Conservation (phyloP, 2,888 invertebrate species). For the Nysson spinosus region DNA sequence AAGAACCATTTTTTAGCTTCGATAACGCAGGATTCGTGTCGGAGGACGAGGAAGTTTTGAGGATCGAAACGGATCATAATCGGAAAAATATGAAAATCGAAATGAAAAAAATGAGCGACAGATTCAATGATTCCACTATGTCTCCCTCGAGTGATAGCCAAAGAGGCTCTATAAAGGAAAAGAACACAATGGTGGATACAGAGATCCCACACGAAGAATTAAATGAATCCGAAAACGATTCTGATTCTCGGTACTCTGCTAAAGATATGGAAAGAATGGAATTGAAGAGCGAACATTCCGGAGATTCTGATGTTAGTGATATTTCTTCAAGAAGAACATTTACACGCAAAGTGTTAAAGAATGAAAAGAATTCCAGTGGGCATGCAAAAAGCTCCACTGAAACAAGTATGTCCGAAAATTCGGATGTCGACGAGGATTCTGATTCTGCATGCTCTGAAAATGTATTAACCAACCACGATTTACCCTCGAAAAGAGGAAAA, state of each 20-base stretch:
- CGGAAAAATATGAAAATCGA: constrained; percentile 62
- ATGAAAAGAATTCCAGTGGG: not conserved
- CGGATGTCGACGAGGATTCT: no score
- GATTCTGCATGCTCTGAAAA: no score
- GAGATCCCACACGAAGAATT: constrained; percentile 3
- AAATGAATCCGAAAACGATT: not conserved
- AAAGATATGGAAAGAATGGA: not conserved
- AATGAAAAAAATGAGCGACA: constrained; percentile 49
- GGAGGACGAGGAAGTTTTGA: constrained; percentile 66
- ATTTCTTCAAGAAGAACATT: not conserved
- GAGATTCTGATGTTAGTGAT: not conserved
- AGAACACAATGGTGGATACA: not conserved
- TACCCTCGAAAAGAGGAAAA: no score
- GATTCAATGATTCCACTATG: not conserved
- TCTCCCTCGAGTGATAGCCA: not conserved
- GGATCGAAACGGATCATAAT: constrained; percentile 66
- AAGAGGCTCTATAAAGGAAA: not conserved
- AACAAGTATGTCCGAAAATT: no score
- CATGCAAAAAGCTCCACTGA: not conserved
- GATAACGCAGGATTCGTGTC: constrained; percentile 67
- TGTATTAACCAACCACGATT: no score
- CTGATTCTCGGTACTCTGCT: not conserved
- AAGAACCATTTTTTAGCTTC: constrained; percentile 34
- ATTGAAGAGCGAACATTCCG: not conserved
- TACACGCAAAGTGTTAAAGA: not conserved